These are phyloP conservation scores for Drosophila ogumai DNA, from an alignment of 1,140 invertebrate genomes.

Conservation along the genomic window DNA sequence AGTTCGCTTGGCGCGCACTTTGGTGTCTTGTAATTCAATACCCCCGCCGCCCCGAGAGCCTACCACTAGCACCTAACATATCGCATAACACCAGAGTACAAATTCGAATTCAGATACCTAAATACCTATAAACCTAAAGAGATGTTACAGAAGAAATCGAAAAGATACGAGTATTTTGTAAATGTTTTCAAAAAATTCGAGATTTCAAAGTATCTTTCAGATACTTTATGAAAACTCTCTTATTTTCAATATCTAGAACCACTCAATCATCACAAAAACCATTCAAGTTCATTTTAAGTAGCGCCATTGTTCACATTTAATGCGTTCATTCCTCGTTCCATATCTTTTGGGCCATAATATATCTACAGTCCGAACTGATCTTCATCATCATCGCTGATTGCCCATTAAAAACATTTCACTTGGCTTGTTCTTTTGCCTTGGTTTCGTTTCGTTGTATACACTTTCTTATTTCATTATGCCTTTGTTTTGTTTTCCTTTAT, in stretches of 20 bases:
- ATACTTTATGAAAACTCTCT: not conserved
- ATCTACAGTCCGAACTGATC: slow-evolving; percentile 36
- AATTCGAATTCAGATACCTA: slow-evolving; percentile 54
- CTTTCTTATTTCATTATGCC: slow-evolving; percentile 16
- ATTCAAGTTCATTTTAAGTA: slow-evolving; percentile 25
- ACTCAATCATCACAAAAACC: slow-evolving; percentile 11
- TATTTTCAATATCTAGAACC: not conserved
- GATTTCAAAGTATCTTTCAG: too few relatives aligned
- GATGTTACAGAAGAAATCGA: slow-evolving; percentile 21
- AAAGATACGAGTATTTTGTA: not conserved
- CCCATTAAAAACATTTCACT: slow-evolving; percentile 68
- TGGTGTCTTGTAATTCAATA: slow-evolving; percentile 83
- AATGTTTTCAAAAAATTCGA: too few relatives aligned
- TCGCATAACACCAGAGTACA: slow-evolving; percentile 70
- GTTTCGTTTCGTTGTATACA: slow-evolving; percentile 16
- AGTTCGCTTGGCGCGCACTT: slow-evolving; percentile 80
- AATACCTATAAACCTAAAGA: not conserved
- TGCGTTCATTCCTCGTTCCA: slow-evolving; percentile 44
- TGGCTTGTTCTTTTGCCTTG: slow-evolving; percentile 52
- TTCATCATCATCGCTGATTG: slow-evolving; percentile 34
- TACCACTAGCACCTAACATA: slow-evolving; percentile 69
- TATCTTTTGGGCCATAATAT: slow-evolving; percentile 19
- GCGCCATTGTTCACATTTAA: slow-evolving; percentile 29
- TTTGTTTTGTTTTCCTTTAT: slow-evolving; percentile 34
- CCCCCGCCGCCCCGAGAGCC: slow-evolving; percentile 50